phyloP scores from a whole-genome alignment of 2,888 invertebrate species.

The Zonitis immaculata region DNA sequence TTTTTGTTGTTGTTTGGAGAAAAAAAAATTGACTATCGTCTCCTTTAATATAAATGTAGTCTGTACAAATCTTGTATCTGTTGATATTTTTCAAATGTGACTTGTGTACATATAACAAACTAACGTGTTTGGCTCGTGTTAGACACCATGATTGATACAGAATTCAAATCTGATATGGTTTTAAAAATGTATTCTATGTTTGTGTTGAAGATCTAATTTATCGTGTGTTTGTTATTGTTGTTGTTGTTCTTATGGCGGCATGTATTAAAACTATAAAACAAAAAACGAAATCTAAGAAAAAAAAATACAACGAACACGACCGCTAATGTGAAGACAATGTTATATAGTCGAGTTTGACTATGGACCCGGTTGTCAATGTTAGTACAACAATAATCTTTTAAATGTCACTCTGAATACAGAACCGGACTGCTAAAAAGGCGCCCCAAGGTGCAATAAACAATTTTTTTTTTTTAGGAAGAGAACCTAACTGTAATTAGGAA shows the following conservation, averaged over 20 bases:
- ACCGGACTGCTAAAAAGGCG: too few species aligned
- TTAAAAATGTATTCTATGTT: constrained; percentile 31
- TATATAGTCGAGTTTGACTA: constrained; percentile 21
- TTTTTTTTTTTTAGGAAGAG: too few species aligned
- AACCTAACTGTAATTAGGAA: too few species aligned
- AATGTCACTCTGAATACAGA: background rate
- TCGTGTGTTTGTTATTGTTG: constrained; percentile 18
- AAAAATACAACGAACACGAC: constrained; percentile 18
- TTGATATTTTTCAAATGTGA: constrained; percentile 11
- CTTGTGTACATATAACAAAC: background rate
- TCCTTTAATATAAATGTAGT: constrained; percentile 11
- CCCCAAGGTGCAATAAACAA: too few species aligned
- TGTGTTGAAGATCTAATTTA: constrained; percentile 26
- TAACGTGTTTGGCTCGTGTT: constrained; percentile 17
- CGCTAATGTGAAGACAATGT: constrained; percentile 29
- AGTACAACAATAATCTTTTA: background rate
- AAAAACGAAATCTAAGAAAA: too few species aligned
- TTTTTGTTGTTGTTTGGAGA: too few species aligned
- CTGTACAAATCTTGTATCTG: constrained; percentile 10
- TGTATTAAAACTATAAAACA: background rate
- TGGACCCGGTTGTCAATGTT: constrained; percentile 16
- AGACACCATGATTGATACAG: constrained; percentile 23
- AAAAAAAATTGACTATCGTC: too few species aligned
- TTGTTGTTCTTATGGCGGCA: constrained; percentile 15
- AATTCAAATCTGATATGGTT: constrained; percentile 26